Evolutionary conservation across 2,797 vertebrate genomes (phyloP).

Genomic region (Streptopelia turtur): DNA sequence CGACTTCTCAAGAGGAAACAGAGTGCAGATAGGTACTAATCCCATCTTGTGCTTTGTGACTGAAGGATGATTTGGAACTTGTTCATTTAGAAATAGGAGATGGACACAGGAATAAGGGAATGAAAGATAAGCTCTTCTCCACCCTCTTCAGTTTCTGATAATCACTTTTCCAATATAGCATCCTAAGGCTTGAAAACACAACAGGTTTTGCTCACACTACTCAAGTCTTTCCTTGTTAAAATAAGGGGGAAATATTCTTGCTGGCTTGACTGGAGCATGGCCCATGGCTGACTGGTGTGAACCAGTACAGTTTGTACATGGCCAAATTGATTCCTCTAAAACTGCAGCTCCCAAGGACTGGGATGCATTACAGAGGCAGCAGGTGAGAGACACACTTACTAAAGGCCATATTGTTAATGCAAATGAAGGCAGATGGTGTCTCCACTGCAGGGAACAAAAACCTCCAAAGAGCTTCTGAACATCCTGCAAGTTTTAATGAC

Average conservation of each 20-base stretch:
- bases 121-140: neutral
- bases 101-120: neutral
- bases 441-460: neutral
- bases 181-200: neutral
- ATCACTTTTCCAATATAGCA: neutral
- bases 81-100: neutral
- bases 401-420: neutral
- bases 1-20: neutral
- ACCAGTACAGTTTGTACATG: neutral
- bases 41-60: neutral
- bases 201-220: neutral
- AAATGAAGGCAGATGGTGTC: conserved; percentile 13
- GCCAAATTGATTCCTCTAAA: neutral
- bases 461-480: neutral
- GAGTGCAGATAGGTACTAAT: neutral
- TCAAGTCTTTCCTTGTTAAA: neutral
- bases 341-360: neutral
- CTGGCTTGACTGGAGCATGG: neutral
- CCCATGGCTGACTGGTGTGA: neutral
- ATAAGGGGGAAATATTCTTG: neutral
- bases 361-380: neutral
- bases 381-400: neutral
- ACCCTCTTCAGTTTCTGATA: neutral
- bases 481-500: neutral
- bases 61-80: neutral